Percentiles rank a stretch among this genome's conserved stretches.
These are phyloP conservation scores for Anolis sagrei DNA, from an alignment of 2,113 vertebrate genomes.

Conservation along the genomic window DNA sequence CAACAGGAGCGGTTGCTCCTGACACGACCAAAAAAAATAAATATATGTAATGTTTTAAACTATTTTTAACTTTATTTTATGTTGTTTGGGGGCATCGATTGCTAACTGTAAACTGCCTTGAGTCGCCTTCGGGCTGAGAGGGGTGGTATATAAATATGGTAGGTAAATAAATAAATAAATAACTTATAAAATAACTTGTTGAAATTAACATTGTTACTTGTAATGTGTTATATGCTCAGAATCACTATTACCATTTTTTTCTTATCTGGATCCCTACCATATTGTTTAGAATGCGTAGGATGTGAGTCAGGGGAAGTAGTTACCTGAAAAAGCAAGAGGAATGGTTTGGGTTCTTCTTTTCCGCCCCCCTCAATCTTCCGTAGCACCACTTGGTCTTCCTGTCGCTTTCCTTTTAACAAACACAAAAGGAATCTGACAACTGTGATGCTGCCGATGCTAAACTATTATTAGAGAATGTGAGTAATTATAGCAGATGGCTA, in stretches of 20 bases:
- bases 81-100: no score
- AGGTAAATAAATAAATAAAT: no score
- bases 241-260: not conserved
- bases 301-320: constrained; percentile 26
- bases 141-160: no score
- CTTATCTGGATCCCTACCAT: not conserved
- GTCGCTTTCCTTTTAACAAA: constrained; percentile 64
- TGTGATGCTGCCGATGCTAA: constrained; percentile 67
- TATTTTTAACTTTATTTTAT: no score
- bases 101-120: no score
- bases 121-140: no score
- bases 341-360: constrained; percentile 39
- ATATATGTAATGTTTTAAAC: no score
- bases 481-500: constrained; percentile 80
- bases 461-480: constrained; percentile 79
- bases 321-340: constrained; percentile 37
- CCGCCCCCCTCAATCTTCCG: constrained; percentile 36
- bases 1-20: no score
- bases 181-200: no score
- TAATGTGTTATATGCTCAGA: no score
- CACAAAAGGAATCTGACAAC: constrained; percentile 66
- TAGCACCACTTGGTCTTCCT: constrained; percentile 1
- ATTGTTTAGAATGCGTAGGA: constrained; percentile 25
- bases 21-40: no score
- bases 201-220: no score